Percentiles rank a stretch among this genome's conserved stretches.
phyloP scores from a whole-genome alignment of 1,140 invertebrate species.

The Eciton burchellii region DNA sequence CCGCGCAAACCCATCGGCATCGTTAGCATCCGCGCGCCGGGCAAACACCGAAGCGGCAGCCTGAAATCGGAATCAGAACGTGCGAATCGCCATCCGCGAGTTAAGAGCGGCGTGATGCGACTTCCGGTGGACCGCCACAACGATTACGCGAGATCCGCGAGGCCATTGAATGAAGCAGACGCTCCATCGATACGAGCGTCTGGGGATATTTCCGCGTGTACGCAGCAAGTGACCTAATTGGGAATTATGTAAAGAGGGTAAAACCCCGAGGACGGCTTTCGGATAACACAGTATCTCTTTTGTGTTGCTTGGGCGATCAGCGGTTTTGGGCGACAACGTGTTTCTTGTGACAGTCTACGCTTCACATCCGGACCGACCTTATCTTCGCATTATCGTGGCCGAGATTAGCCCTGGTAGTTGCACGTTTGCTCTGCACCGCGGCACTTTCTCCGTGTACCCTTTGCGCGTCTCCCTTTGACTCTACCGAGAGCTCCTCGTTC shows the following conservation, averaged over 20 bases:
- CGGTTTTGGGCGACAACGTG: constrained; percentile 54
- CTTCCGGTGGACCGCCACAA: background rate
- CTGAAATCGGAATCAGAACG: constrained; percentile 58
- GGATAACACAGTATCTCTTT: too few species aligned
- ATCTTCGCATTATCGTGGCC: constrained; percentile 78
- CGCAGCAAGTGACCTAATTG: background rate
- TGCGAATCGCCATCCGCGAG: constrained; percentile 44
- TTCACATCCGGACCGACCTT: constrained; percentile 63
- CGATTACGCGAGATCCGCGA: too few species aligned
- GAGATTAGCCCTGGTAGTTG: constrained; percentile 77
- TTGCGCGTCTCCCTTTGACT: constrained; percentile 47
- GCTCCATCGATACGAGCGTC: too few species aligned
- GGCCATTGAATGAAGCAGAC: background rate
- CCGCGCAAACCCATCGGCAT: constrained; percentile 53
- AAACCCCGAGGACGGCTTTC: too few species aligned
- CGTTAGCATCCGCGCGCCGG: constrained; percentile 47
- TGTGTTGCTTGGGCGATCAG: constrained; percentile 7
- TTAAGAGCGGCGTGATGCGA: constrained; percentile 35
- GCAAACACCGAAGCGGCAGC: constrained; percentile 58
- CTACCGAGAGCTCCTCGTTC: constrained; percentile 50
- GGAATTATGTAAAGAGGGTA: background rate
- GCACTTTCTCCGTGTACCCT: constrained; percentile 61
- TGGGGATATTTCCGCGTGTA: too few species aligned
- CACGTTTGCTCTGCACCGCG: constrained; percentile 69
- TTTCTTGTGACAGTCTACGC: constrained; percentile 56